phyloP scores from a whole-genome alignment of 2,888 invertebrate species.

The Aethes cnicana region DNA sequence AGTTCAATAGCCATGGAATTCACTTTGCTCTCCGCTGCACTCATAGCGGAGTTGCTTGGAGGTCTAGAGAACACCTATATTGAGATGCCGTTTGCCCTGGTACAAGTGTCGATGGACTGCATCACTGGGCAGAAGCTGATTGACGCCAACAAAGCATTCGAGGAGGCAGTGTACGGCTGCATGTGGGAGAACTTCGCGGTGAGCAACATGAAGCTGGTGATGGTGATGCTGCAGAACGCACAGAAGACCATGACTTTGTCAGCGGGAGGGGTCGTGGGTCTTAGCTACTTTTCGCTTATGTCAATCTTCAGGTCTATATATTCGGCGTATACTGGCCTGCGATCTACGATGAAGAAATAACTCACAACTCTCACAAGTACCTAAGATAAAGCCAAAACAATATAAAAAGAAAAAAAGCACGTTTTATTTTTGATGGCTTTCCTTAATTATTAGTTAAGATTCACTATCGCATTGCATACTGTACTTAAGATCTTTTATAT shows the following conservation, averaged over 20 bases:
- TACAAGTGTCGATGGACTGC: slow-evolving; percentile 54
- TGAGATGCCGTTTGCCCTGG: slow-evolving; percentile 44
- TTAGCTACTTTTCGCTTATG: slow-evolving; percentile 55
- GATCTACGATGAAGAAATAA: slow-evolving; percentile 42
- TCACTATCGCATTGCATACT: no score
- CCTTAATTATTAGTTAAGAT: no score
- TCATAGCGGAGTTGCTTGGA: slow-evolving; percentile 48
- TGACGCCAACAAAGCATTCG: slow-evolving; percentile 53
- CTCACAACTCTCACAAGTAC: not conserved
- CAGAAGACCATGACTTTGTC: slow-evolving; percentile 58
- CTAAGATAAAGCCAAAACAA: not conserved
- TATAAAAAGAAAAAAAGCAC: no score
- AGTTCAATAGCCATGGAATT: slow-evolving; percentile 49
- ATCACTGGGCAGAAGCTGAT: slow-evolving; percentile 56
- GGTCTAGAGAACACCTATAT: slow-evolving; percentile 52
- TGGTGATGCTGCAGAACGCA: slow-evolving; percentile 53
- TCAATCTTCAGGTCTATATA: slow-evolving; percentile 54
- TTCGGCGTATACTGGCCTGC: slow-evolving; percentile 38
- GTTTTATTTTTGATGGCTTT: no score
- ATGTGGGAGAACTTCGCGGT: slow-evolving; percentile 63
- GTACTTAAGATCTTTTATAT: no score
- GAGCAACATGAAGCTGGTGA: slow-evolving; percentile 52
- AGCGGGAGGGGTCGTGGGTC: slow-evolving; percentile 53
- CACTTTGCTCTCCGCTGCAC: slow-evolving; percentile 39
- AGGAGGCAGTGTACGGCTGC: slow-evolving; percentile 54